Evolutionary conservation across 1,140 invertebrate genomes (phyloP), one percentile per base, ranked within the genome.

Genomic region (Frieseomelitta varia): DNA sequence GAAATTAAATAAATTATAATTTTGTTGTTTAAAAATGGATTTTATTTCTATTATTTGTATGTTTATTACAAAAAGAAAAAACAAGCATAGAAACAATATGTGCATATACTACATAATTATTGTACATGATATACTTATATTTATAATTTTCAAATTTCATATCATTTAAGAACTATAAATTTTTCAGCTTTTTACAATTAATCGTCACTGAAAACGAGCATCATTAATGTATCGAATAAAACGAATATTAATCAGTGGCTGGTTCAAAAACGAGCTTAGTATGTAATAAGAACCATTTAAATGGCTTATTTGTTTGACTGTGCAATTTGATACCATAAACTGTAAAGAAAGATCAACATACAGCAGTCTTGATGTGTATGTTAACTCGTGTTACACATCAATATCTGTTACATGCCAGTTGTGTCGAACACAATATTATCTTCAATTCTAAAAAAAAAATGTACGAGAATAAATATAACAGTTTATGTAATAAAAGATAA

Each of bases 281-380:
- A 47, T 47, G 39, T 47, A 76, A 82, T 1, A 27, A 24, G n/a
- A 77, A 19, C 17, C 17, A 34, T 56, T 39, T 27, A 68, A 56
- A 15, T 67, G n/a, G 34, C 27, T 19, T 19, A 21, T 34, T n/a
- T 34, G 21, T 17, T 27, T 34, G 12, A 1, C 10, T 21, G 12
- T 21, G 72, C 24, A 69, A 77, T 58, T 69, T 19, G 65, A 83
- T 10, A 69, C 30, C 34, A 51, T 58, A 47, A 83, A 10, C 27
- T 15, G 6, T 30, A 3, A 34, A 19, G 19, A 24, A 47, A 47
- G 17, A 75, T 63, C 53, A 81, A 81, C 15, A 27, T 65, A 0
- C 10, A n/a, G n/a, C 15, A 30, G 4, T 15, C 47, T 65, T 65
- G 34, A 14, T 72, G 1, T 53, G 0, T 24, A 63, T 2, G 15